Conservation (phyloP, 92 coral and sea anemone species). For the Zoanthus sansibaricus region DNA sequence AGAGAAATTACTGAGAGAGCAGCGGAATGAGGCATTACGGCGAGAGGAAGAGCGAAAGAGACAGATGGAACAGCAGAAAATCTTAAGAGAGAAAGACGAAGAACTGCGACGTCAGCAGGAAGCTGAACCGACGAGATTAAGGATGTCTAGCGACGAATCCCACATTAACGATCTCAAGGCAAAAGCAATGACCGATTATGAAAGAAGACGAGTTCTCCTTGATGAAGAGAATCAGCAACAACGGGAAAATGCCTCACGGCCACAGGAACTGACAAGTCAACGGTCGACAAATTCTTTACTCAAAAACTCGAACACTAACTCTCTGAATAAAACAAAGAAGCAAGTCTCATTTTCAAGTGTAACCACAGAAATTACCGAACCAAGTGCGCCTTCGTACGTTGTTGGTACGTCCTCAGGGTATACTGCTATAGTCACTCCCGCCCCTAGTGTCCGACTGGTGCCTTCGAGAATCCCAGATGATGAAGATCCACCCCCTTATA, state of each 20-base stretch:
- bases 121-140: slow-evolving; percentile 72
- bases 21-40: slow-evolving; percentile 66
- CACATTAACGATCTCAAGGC: slow-evolving; percentile 84
- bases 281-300: slow-evolving; percentile 62
- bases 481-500: slow-evolving; percentile 64
- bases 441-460: slow-evolving; percentile 89
- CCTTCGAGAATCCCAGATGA: slow-evolving; percentile 85
- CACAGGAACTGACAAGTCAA: slow-evolving; percentile 31
- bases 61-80: slow-evolving; percentile 77
- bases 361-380: slow-evolving; percentile 94
- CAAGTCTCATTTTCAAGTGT: slow-evolving; percentile 94
- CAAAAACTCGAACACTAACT: slow-evolving; percentile 55
- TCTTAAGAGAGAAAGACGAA: slow-evolving; percentile 87
- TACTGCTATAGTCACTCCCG: slow-evolving; percentile 84
- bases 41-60: slow-evolving; percentile 70
- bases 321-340: slow-evolving; percentile 71
- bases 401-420: slow-evolving; percentile 81
- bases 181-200: slow-evolving; percentile 86
- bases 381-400: slow-evolving; percentile 81
- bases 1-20: slow-evolving; percentile 67
- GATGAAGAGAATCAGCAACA: slow-evolving; percentile 82
- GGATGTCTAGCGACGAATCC: slow-evolving; percentile 58
- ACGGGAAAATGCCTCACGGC: slow-evolving; percentile 50
- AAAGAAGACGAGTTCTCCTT: slow-evolving; percentile 77
- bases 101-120: slow-evolving; percentile 85